Evolutionary conservation across 2,888 invertebrate genomes (phyloP), one percentile per base, ranked within the genome.

Genomic region (Dynastes tityus): DNA sequence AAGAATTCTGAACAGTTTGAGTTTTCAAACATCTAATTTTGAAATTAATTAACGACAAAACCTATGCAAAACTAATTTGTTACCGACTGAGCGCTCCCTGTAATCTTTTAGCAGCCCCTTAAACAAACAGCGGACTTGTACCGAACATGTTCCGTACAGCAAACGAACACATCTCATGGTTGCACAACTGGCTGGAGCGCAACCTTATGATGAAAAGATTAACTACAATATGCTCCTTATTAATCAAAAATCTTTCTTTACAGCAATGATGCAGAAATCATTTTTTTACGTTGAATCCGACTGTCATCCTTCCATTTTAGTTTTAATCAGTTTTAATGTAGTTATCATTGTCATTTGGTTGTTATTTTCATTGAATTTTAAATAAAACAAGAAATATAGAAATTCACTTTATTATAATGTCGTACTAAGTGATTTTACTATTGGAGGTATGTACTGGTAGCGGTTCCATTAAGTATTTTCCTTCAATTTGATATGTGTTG

Each of bases 341-440:
- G 45, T 65, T 65, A 3, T 22, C 65, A 65, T 65, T 65, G 45
- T 65, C 65, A 45, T 65, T 65, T 65, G 22, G 37, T 65, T 37
- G 61, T 16, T 65, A 40, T 45, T 45, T 45, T 45, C 22, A 45
- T 65, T n/a, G 16, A 65, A 40, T 65, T 65, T n/a, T 16, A 40
- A 65, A 65, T 45, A 65, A 65, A 65, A 16, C 9, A 22, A 4
- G 22, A 65, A 65, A 37, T 40, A 5, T 13, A 40, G 45, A 45
- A 65, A 16, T 22, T 22, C 22, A 22, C 65, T 40, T 40, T 65
- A 22, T 65, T 22, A 37, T 65, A 37, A 61, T 63, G 63, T 63
- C 27, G 32, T 63, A 63, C 63, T 63, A 65, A 65, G 40, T 40
- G 65, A 13, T 65, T 37, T 65, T 22, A 65, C 22, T 45, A 65